Conservation (phyloP, 1,140 invertebrate species). For the Drosophila baimaii region DNA sequence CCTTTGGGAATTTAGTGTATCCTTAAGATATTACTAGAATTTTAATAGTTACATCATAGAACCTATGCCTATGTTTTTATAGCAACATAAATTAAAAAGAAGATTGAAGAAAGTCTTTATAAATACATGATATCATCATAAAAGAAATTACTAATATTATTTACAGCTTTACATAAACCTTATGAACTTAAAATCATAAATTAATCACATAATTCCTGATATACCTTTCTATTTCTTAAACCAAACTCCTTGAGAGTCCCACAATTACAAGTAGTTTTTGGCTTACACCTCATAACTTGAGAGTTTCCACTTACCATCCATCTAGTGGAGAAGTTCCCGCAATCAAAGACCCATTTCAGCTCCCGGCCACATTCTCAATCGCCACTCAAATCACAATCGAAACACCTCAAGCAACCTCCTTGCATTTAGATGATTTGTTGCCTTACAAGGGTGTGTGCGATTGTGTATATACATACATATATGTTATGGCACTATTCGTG, state of each 20-base stretch:
- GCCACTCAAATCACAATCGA: conserved; percentile 42
- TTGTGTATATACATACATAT: conserved; percentile 12
- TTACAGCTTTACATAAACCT: too few species aligned
- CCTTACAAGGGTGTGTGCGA: conserved; percentile 44
- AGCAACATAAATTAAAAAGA: too few species aligned
- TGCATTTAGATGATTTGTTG: conserved; percentile 67
- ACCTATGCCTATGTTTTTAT: too few species aligned
- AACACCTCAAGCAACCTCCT: conserved; percentile 49
- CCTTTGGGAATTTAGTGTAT: neutral
- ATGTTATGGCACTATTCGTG: conserved; percentile 42
- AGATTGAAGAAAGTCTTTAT: too few species aligned
- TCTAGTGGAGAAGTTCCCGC: conserved; percentile 16
- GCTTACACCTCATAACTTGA: conserved; percentile 1
- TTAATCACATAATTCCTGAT: neutral
- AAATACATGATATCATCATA: too few species aligned
- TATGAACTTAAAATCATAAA: too few species aligned
- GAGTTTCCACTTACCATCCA: neutral
- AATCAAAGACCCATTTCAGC: conserved; percentile 38
- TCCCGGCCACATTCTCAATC: conserved; percentile 37
- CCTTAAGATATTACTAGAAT: too few species aligned
- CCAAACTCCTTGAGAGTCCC: neutral
- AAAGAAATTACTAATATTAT: too few species aligned
- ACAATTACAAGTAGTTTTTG: neutral
- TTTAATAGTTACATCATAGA: too few species aligned
- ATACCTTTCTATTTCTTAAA: neutral